Evolutionary conservation across 1,140 invertebrate genomes (phyloP).

Genomic region (Nylanderia fulva): DNA sequence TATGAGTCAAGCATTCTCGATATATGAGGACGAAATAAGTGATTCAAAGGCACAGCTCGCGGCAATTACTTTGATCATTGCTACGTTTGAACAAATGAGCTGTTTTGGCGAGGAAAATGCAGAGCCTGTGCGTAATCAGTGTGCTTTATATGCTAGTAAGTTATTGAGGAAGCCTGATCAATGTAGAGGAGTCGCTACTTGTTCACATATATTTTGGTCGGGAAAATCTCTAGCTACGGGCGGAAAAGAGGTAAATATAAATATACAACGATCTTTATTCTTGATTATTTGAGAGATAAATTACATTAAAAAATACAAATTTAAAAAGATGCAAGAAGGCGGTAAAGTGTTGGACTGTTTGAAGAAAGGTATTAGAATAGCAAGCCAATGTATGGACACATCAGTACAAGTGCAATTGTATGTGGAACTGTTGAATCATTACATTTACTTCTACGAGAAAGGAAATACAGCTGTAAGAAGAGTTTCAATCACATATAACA

Average conservation of each 20-base stretch:
- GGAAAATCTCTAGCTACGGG: constrained; percentile 91
- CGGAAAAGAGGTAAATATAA: constrained; percentile 88
- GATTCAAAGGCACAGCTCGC: constrained; percentile 98
- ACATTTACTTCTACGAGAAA: constrained; percentile 97
- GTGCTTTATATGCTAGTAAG: constrained; percentile 97
- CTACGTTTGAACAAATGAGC: constrained; percentile 97
- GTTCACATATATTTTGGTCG: constrained; percentile 99
- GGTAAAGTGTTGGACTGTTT: constrained; percentile 97
- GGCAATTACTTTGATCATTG: constrained; percentile 97
- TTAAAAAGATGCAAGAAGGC: constrained; percentile 95
- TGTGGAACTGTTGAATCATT: constrained; percentile 97
- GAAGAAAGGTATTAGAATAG: constrained; percentile 97
- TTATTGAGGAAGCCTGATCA: constrained; percentile 99
- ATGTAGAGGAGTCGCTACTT: constrained; percentile 95
- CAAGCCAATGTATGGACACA: constrained; percentile 99
- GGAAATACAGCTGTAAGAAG: constrained; percentile 91
- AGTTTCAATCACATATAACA: constrained; percentile 18
- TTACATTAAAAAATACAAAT: constrained; percentile 25
- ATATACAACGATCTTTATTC: background rate
- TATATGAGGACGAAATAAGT: constrained; percentile 99
- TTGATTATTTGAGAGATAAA: background rate
- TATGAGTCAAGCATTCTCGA: constrained; percentile 98
- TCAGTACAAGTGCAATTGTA: constrained; percentile 98
- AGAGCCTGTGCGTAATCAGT: constrained; percentile 98
- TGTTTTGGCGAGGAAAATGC: constrained; percentile 98